phyloP scores from a whole-genome alignment of 30 jellyfish, hydroid and myxozoan genomes.

The Aurelia coerulea region DNA sequence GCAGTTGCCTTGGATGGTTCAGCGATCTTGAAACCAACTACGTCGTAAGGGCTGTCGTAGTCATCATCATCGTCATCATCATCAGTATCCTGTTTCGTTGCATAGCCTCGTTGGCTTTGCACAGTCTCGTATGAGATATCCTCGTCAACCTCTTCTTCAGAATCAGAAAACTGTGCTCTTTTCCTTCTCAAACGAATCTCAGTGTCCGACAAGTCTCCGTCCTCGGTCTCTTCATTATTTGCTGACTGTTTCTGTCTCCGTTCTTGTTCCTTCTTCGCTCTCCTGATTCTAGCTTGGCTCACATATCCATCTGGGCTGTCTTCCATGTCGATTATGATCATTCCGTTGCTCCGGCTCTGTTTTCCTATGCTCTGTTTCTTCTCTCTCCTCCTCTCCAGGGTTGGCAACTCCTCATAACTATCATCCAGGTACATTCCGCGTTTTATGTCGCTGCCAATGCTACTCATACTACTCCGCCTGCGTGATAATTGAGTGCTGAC shows the following conservation, averaged over 20 bases:
- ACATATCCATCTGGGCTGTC: constrained; percentile 21
- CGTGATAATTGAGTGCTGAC: constrained; percentile 41
- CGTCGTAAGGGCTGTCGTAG: constrained; percentile 42
- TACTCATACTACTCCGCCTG: constrained; percentile 42
- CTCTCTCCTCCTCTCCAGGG: constrained; percentile 15
- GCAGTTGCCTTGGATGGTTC: constrained; percentile 57
- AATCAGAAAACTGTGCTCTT: constrained; percentile 53
- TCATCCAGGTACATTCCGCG: constrained; percentile 62
- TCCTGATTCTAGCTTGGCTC: neutral
- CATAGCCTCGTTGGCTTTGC: neutral
- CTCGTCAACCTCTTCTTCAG: constrained; percentile 43
- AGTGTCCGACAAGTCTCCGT: constrained; percentile 21
- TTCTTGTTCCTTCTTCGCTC: neutral
- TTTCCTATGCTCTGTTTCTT: neutral
- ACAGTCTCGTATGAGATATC: neutral
- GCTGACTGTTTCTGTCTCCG: neutral
- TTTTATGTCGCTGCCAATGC: constrained; percentile 57
- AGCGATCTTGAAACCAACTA: constrained; percentile 37
- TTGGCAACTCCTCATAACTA: constrained; percentile 52
- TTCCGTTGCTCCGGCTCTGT: neutral
- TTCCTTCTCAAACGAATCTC: constrained; percentile 26
- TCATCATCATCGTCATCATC: constrained; percentile 33
- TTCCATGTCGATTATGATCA: neutral
- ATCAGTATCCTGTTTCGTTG: neutral
- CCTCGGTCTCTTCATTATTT: neutral